phyloP scores from a whole-genome alignment of 1,140 invertebrate genomes.

The Spodoptera frugiperda region DNA sequence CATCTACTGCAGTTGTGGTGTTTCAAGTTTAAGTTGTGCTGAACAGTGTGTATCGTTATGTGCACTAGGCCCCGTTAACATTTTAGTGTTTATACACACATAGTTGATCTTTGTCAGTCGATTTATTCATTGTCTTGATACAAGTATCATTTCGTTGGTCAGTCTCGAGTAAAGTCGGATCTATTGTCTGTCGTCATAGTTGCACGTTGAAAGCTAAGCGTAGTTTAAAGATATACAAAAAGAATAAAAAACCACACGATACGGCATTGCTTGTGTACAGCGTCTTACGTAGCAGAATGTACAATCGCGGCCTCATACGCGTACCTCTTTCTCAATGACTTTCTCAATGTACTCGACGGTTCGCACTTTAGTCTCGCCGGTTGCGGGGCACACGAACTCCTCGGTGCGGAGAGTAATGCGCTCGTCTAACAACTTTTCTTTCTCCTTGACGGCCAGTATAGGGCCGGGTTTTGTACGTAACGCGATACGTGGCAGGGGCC shows the following conservation, averaged over 20 bases:
- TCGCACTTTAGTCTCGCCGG: conserved; percentile 93
- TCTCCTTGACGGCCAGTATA: conserved; percentile 93
- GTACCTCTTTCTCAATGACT: conserved; percentile 97
- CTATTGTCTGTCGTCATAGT: conserved; percentile 53
- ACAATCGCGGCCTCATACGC: conserved; percentile 72
- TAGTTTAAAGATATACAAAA: conserved; percentile 71
- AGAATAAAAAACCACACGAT: conserved; percentile 77
- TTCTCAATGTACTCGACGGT: conserved; percentile 97
- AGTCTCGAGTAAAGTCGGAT: conserved; percentile 32
- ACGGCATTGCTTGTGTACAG: conserved; percentile 81
- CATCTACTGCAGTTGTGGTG: conserved; percentile 36
- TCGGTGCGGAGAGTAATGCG: conserved; percentile 94
- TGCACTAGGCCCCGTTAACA: conserved; percentile 56
- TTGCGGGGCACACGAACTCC: conserved; percentile 94
- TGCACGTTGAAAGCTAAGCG: conserved; percentile 82
- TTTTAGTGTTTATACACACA: conserved; percentile 56
- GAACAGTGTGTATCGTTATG: conserved; percentile 51
- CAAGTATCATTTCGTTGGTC: conserved; percentile 35
- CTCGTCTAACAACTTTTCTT: conserved; percentile 95
- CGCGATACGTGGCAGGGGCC: conserved; percentile 91
- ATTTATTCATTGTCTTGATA: conserved; percentile 38
- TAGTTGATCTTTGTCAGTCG: conserved; percentile 48
- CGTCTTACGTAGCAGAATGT: conserved; percentile 73
- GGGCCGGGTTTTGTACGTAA: conserved; percentile 93
- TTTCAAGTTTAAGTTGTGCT: conserved; percentile 28